phyloP scores from a whole-genome alignment of 2,797 vertebrate genomes.

The Galago senegalensis region DNA sequence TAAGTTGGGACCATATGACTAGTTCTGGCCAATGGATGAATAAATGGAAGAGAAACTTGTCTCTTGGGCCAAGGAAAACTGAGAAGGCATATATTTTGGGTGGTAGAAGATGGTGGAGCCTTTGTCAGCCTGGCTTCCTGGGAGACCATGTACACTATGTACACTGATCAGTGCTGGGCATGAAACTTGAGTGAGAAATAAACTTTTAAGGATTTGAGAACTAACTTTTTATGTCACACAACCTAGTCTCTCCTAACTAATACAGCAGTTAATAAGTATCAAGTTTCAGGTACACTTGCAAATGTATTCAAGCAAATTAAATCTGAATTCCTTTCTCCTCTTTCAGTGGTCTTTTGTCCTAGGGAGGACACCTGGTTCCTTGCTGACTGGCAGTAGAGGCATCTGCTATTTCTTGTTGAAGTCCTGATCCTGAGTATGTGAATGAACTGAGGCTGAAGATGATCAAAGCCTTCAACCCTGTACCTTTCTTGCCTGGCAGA shows the following conservation, averaged over 20 bases:
- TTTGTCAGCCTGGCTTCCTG: not conserved
- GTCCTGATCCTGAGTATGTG: not conserved
- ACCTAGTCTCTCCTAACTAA: not conserved
- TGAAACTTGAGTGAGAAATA: not conserved
- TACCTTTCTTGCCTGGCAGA: not conserved
- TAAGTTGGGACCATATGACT: not conserved
- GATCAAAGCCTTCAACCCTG: not conserved
- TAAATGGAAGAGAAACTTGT: not conserved
- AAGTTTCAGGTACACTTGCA: not conserved
- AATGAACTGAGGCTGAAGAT: not conserved
- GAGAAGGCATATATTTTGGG: not conserved
- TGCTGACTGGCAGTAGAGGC: not conserved
- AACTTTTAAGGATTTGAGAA: not conserved
- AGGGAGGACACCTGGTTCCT: not conserved
- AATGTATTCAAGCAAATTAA: constrained; percentile 1
- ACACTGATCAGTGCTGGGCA: not conserved
- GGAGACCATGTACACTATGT: not conserved
- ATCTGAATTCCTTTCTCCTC: not conserved
- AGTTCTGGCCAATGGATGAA: not conserved
- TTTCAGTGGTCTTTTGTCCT: not conserved
- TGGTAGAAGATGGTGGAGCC: not conserved
- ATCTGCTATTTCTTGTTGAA: not conserved
- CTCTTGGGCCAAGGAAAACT: not conserved
- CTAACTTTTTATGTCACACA: not conserved
- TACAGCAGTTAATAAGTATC: not conserved